Percentiles rank a stretch among this genome's conserved stretches.
Evolutionary conservation across 92 coral and sea anemone species (phyloP).

Genomic region (Nematostella vectensis): DNA sequence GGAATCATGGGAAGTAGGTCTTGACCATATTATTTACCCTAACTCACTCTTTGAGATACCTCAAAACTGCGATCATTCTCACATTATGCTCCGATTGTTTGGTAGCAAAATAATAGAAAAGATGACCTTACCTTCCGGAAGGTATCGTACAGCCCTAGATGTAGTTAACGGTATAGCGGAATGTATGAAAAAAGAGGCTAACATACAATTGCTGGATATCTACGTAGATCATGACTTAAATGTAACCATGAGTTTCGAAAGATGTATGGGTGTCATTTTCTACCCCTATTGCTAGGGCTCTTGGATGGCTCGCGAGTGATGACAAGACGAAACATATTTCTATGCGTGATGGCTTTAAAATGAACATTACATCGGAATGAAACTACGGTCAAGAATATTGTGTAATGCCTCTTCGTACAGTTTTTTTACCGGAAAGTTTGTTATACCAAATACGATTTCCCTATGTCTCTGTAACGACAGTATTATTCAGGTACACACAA

Average conservation of each 20-base stretch:
- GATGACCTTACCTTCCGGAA: constrained; percentile 8
- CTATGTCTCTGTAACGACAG: background rate
- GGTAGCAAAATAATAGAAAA: too few species aligned
- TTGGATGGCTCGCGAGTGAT: background rate
- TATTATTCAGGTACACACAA: background rate
- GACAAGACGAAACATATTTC: background rate
- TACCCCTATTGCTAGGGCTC: background rate
- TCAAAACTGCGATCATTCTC: background rate
- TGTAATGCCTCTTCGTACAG: background rate
- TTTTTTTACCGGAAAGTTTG: background rate
- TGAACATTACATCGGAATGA: background rate
- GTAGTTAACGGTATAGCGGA: background rate
- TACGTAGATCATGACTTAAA: too few species aligned
- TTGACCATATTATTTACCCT: constrained; percentile 17
- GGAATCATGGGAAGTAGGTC: constrained; percentile 32
- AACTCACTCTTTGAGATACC: constrained; percentile 6
- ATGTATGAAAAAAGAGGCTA: too few species aligned
- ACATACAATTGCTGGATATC: too few species aligned
- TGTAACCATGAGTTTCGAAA: too few species aligned
- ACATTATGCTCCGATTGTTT: background rate
- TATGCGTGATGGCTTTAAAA: background rate
- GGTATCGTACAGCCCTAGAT: constrained; percentile 7
- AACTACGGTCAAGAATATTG: too few species aligned
- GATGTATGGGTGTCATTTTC: background rate
- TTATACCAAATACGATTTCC: background rate